Evolutionary conservation across 2,113 vertebrate genomes (phyloP).

Genomic region (Jacana jacana): DNA sequence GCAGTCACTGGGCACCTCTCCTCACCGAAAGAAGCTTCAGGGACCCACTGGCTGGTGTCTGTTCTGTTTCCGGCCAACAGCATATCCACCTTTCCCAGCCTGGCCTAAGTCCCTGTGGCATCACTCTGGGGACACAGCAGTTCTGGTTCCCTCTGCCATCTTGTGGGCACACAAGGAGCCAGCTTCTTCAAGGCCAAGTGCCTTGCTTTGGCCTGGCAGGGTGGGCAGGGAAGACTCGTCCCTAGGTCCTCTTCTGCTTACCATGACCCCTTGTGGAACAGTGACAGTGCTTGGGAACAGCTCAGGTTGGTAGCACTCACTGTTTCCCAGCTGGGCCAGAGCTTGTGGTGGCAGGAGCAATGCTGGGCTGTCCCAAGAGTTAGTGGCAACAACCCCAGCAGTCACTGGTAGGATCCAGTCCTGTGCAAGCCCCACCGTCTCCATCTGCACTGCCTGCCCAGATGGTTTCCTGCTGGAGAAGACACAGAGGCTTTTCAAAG

Average conservation of each 20-base stretch:
- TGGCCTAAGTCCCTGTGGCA: not conserved
- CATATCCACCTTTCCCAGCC: not conserved
- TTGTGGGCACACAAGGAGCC: not conserved
- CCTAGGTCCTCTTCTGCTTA: not conserved
- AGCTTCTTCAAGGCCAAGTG: not conserved
- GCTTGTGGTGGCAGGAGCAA: not conserved
- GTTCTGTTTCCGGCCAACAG: not conserved
- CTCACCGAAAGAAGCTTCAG: not conserved
- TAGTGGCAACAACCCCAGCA: not conserved
- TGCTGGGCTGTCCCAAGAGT: not conserved
- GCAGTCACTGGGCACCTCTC: not conserved
- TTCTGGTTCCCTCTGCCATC: not conserved
- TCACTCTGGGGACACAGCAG: not conserved
- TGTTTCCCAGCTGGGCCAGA: not conserved
- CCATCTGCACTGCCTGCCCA: not conserved
- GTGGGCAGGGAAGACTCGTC: not conserved
- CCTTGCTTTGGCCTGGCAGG: not conserved
- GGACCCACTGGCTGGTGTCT: not conserved
- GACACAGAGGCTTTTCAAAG: not conserved
- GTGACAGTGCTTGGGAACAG: not conserved
- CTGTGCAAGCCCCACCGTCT: not conserved
- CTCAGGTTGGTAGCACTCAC: not conserved
- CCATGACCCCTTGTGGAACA: not conserved
- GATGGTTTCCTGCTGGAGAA: not conserved
- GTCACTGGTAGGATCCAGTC: not conserved